Percentiles rank a stretch among this genome's conserved stretches.
phyloP scores from a whole-genome alignment of 2,888 invertebrate species.

The Pristionchus mayeri region DNA sequence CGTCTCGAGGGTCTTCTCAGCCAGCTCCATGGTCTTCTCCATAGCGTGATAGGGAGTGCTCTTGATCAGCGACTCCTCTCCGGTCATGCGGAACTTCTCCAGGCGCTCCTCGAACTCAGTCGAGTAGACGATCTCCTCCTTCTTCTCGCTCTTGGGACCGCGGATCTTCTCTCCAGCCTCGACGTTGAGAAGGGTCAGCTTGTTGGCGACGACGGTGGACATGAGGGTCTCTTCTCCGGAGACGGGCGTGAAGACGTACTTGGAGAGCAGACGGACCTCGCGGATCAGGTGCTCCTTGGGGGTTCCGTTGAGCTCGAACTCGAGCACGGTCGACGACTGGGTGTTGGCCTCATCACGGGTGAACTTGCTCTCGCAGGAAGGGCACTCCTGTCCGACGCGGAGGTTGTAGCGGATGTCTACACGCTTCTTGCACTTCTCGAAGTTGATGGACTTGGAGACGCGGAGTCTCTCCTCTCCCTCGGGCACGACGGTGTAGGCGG shows the following conservation, averaged over 20 bases:
- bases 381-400: slow-evolving; percentile 57
- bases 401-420: slow-evolving; percentile 63
- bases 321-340: slow-evolving; percentile 55
- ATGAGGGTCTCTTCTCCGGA: slow-evolving; percentile 52
- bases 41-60: slow-evolving; percentile 56
- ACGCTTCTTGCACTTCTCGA: slow-evolving; percentile 77
- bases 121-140: slow-evolving; percentile 58
- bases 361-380: slow-evolving; percentile 54
- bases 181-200: slow-evolving; percentile 56
- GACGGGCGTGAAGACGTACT: slow-evolving; percentile 60
- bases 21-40: slow-evolving; percentile 60
- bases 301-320: slow-evolving; percentile 52
- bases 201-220: slow-evolving; percentile 52
- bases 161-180: slow-evolving; percentile 48
- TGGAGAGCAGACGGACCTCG: slow-evolving; percentile 50
- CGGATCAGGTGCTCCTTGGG: slow-evolving; percentile 49
- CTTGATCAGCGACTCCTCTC: slow-evolving; percentile 57
- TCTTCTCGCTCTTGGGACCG: slow-evolving; percentile 58
- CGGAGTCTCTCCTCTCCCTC: slow-evolving; percentile 51
- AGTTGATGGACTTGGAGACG: slow-evolving; percentile 76
- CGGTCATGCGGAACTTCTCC: slow-evolving; percentile 65
- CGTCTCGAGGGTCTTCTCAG: slow-evolving; percentile 56
- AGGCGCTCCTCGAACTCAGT: slow-evolving; percentile 59
- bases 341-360: slow-evolving; percentile 45
- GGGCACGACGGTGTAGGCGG: slow-evolving; percentile 59